Conservation (phyloP, 2,113 vertebrate species). For the Rhabdomys dilectus region DNA sequence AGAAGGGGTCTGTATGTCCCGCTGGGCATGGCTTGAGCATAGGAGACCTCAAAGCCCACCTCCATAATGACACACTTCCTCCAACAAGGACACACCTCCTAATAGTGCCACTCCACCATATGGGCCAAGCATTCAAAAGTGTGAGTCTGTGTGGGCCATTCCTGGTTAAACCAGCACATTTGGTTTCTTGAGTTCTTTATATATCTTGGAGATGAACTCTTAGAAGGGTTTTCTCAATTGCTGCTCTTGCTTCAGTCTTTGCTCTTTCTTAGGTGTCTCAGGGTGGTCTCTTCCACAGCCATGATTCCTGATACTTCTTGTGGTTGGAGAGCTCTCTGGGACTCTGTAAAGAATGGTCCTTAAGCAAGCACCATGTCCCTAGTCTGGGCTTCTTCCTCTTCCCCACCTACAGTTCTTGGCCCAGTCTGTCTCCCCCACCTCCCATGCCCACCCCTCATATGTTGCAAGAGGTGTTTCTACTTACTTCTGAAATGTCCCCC, state of each 20-base stretch:
- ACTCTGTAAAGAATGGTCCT: background rate
- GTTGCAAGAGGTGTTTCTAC: background rate
- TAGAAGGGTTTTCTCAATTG: background rate
- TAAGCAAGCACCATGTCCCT: background rate
- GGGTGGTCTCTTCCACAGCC: background rate
- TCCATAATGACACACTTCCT: no score
- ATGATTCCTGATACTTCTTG: no score
- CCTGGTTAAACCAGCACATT: no score
- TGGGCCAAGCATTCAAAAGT: no score
- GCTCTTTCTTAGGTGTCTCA: background rate
- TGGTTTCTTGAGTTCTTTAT: no score
- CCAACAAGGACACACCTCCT: no score
- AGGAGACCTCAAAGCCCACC: background rate
- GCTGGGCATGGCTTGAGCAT: background rate
- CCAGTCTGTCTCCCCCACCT: no score
- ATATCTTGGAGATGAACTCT: background rate
- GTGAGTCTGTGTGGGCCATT: no score
- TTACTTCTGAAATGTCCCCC: background rate
- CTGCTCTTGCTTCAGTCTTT: background rate
- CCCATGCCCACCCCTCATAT: background rate
- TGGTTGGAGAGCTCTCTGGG: background rate
- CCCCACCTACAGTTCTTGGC: no score
- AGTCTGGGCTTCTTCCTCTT: background rate
- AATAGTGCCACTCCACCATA: no score
- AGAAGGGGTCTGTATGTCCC: background rate